These are phyloP conservation scores for Stomatorhinus walkeri DNA, from an alignment of 2,797 vertebrate species.

Conservation along the genomic window DNA sequence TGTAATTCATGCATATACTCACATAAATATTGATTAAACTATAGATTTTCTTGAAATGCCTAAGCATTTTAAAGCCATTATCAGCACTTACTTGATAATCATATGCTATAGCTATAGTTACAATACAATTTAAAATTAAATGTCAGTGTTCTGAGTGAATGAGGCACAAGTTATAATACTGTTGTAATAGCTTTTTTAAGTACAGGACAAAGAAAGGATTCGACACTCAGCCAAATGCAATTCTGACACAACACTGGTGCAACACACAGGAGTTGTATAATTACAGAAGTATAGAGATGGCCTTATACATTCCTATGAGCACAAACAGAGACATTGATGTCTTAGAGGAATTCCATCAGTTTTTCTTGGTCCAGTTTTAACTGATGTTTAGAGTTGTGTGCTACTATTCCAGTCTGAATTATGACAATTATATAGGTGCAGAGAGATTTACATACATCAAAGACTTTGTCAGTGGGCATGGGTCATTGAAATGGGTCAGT, in stretches of 20 bases:
- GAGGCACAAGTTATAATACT: not conserved
- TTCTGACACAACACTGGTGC: not conserved
- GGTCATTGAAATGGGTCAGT: not conserved
- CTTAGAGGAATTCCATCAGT: not conserved
- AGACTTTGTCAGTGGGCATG: not conserved
- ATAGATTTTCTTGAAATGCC: not conserved
- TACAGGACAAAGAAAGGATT: not conserved
- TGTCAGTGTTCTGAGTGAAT: not conserved
- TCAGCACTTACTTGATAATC: not conserved
- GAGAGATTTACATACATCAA: not conserved
- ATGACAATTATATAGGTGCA: not conserved
- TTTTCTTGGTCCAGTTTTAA: not conserved
- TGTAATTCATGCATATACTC: not conserved
- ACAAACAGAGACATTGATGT: not conserved
- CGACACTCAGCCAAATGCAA: not conserved
- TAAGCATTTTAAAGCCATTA: not conserved
- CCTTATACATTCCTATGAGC: not conserved
- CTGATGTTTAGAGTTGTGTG: not conserved
- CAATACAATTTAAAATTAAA: not conserved
- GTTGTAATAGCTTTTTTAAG: not conserved
- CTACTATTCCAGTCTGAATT: not conserved
- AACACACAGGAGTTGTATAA: not conserved
- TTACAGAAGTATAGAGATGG: not conserved
- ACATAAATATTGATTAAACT: constrained; percentile 7
- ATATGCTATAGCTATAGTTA: not conserved